Evolutionary conservation across 2,113 vertebrate species (phyloP).

Genomic region (Cephalopterus ornatus): DNA sequence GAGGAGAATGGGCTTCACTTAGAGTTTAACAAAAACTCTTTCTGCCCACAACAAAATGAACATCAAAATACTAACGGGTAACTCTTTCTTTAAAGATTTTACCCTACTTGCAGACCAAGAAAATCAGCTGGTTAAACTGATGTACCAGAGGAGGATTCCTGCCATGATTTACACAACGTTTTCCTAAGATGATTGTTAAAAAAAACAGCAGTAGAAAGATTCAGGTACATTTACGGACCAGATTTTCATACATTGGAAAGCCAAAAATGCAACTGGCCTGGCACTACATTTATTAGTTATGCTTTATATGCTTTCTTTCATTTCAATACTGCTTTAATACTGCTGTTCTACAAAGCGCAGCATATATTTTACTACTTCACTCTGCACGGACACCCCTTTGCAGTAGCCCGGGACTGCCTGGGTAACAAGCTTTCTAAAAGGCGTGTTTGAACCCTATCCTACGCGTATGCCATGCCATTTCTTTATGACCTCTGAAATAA

Average conservation of each 20-base stretch:
- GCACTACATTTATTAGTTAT: not conserved
- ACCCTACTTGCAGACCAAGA: not conserved
- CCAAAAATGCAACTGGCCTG: not conserved
- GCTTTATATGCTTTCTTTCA: not conserved
- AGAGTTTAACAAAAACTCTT: not conserved
- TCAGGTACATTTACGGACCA: not conserved
- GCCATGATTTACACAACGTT: not conserved
- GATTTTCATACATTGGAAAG: not conserved
- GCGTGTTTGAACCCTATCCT: not conserved
- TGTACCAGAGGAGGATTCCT: not conserved
- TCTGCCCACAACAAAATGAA: not conserved
- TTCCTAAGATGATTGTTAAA: not conserved
- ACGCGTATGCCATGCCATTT: too few species aligned
- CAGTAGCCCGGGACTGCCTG: not conserved
- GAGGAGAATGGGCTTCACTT: not conserved
- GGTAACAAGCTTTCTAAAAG: accelerated
- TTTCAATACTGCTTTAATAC: not conserved
- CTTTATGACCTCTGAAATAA: accelerated
- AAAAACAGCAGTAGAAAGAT: not conserved
- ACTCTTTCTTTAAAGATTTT: not conserved
- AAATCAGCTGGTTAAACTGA: not conserved
- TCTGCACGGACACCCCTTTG: accelerated
- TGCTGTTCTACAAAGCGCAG: not conserved
- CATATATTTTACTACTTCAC: not conserved
- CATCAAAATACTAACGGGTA: not conserved